Conservation (phyloP, 2,888 invertebrate genomes). For the Xylota sylvarum region DNA sequence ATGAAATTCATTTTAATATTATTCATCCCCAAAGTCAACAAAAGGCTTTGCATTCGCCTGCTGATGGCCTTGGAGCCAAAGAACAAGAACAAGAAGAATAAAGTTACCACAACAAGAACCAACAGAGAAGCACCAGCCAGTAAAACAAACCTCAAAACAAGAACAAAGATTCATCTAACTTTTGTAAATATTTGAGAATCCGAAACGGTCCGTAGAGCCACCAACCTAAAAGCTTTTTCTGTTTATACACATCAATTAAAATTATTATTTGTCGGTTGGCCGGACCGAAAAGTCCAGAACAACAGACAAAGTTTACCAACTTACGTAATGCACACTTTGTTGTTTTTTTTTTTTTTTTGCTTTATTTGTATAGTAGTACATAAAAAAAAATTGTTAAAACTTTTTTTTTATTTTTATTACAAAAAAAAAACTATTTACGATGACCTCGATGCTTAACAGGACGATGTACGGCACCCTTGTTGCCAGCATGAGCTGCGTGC, state of each 20-base stretch:
- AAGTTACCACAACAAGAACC: slow-evolving; percentile 29
- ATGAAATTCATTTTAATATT: slow-evolving; percentile 26
- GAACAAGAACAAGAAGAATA: slow-evolving; percentile 1
- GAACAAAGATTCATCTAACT: slow-evolving; percentile 42
- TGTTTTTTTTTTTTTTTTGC: slow-evolving; percentile 17
- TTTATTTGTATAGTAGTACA: neutral
- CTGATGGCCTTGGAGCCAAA: slow-evolving; percentile 32
- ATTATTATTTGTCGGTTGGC: slow-evolving; percentile 61
- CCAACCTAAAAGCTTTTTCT: slow-evolving; percentile 58
- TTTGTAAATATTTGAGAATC: slow-evolving; percentile 58
- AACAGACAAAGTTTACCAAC: slow-evolving; percentile 53
- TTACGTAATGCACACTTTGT: slow-evolving; percentile 22
- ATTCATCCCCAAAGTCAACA: slow-evolving; percentile 45
- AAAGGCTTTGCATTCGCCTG: slow-evolving; percentile 5
- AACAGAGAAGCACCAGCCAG: slow-evolving; percentile 6
- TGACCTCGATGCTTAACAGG: slow-evolving; percentile 58
- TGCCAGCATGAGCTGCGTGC: slow-evolving; percentile 22
- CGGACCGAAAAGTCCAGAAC: slow-evolving; percentile 42
- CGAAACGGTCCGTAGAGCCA: neutral
- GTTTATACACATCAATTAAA: slow-evolving; percentile 66
- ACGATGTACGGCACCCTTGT: slow-evolving; percentile 36
- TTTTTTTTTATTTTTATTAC: slow-evolving; percentile 14
- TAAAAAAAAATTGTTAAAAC: slow-evolving; percentile 29
- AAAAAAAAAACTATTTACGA: slow-evolving; percentile 58
- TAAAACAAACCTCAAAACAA: slow-evolving; percentile 1